Conservation (phyloP, 2,888 invertebrate species). For the Oxyscelio sp. region DNA sequence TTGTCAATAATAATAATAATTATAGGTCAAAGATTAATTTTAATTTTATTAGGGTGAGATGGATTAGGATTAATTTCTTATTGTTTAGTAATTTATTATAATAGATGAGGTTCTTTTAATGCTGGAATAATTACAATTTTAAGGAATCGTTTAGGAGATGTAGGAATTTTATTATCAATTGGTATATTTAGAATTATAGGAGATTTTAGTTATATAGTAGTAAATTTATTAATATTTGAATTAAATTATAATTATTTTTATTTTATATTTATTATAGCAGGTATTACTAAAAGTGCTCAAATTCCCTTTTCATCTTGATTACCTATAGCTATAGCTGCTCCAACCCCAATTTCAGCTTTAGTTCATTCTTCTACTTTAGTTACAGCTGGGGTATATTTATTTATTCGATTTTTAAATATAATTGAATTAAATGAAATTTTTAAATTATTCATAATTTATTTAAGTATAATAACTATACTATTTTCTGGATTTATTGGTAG, state of each 20-base stretch:
- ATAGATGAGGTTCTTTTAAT: conserved; percentile 92
- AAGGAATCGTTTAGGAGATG: conserved; percentile 90
- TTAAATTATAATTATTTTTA: no score
- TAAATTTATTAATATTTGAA: no score
- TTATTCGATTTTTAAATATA: conserved; percentile 89
- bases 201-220: conserved; percentile 86
- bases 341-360: conserved; percentile 93
- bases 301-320: conserved; percentile 94
- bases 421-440: conserved; percentile 3
- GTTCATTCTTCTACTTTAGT: conserved; percentile 94
- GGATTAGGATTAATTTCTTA: conserved; percentile 93
- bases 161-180: conserved; percentile 72
- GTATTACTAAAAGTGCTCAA: conserved; percentile 94
- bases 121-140: conserved; percentile 93
- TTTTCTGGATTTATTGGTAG: conserved; percentile 90
- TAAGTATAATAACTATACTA: conserved; percentile 90
- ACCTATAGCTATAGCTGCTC: conserved; percentile 93
- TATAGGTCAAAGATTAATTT: conserved; percentile 92
- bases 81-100: conserved; percentile 93
- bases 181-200: conserved; percentile 53
- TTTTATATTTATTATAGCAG: conserved; percentile 88
- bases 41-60: conserved; percentile 93
- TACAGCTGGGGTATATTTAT: conserved; percentile 93
- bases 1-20: conserved; percentile 93
- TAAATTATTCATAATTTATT: conserved; percentile 73